Base-by-base conservation (phyloP, 2,113 vertebrate genomes). In the Burhinus bistriatus region DNA sequence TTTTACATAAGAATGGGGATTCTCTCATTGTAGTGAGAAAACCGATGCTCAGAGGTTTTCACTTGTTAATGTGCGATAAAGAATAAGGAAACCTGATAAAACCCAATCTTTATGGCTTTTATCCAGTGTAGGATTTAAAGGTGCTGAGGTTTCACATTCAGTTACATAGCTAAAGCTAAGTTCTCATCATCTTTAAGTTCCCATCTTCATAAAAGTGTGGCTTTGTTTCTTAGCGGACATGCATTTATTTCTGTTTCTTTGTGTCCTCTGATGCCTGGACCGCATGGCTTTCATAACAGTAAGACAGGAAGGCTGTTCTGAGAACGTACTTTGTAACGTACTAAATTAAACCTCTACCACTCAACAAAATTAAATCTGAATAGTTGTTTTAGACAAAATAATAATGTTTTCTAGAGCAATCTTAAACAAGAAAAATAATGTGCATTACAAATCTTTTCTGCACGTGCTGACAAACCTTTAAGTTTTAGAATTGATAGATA, bases 111-210 rank as follows among this genome's bases (percentile, higher is more conserved):
- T 3, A 54, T 16, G 19, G 72, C 51, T 54, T 83, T 90, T 92
- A 72, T 44, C 12, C 59, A 34, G 15, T 30, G 21, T 14, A 81
- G 68, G 15, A 73, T 77, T 86, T 47, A 40, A 55, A 83, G 42
- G 34, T 49, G 54, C 17, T 69, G 49, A 92, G 45, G 23, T 82
- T 87, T 78, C 47, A 30, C 6, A 0, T 70, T 90, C 45, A 42
- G 34, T 70, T 91, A 57, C 38, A 8, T 26, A 73, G 7, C 34
- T 59, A 49, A 29, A 78, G 14, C 18, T 20, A 52, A 76, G 21
- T 87, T 91, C n/a, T 82, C 57, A 44, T 0, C 52, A 62, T 61
- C 77, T 93, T 91, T 84, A 87, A 93, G 81, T 94, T 96, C 52
- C 30, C 66, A 83, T 94, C 61, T 49, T 95, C 83, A 80, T 89